Base-by-base conservation (phyloP, 2,888 invertebrate species). In the Nezara viridula region DNA sequence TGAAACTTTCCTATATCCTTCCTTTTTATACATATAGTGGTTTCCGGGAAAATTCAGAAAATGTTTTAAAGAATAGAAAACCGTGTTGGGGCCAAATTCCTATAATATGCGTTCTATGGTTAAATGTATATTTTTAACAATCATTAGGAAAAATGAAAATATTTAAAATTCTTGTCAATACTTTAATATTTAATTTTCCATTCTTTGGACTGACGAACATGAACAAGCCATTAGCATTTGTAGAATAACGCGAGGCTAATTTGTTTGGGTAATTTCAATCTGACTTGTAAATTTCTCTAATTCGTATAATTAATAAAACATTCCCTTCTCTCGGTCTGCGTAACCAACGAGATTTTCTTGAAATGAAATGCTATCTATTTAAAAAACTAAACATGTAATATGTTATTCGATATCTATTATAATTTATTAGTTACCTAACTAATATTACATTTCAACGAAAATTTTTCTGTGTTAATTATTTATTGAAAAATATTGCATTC, bases 231-330 rank as follows among this genome's bases (percentile, higher is more conserved):
- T 73, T 73, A 73, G 66, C 66, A 73, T 73, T 73, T 37, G 66
- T 32, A 73, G 66, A 37, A 2, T 10, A 73, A 73, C 32, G 27
- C 37, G 66, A 73, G 66, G 2, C 37, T 37, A 73, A 32, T 73
- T 37, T 73, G 37, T 73, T 73, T 73, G 19, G 37, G 19, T 73
- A 32, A 73, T 37, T 16, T 73, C 66, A 73, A 73, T 73, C 32
- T 37, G 66, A 73, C 66, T 73, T 73, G 66, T 32, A 73, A 37
- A 73, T 73, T 32, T 37, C 37, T 73, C 66, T 73, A 73, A 73
- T 73, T 73, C 66, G 66, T 73, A 73, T 73, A 37, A 73, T 73
- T 73, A 73, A 73, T 73, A 73, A 73, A 73, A 73, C 37, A 73
- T 32, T 37, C 37, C 16, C 16, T 37, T 37, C 32, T 21, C 32